Base-by-base conservation (phyloP, 92 coral and sea anemone species). In the Epizoanthus ramosus region DNA sequence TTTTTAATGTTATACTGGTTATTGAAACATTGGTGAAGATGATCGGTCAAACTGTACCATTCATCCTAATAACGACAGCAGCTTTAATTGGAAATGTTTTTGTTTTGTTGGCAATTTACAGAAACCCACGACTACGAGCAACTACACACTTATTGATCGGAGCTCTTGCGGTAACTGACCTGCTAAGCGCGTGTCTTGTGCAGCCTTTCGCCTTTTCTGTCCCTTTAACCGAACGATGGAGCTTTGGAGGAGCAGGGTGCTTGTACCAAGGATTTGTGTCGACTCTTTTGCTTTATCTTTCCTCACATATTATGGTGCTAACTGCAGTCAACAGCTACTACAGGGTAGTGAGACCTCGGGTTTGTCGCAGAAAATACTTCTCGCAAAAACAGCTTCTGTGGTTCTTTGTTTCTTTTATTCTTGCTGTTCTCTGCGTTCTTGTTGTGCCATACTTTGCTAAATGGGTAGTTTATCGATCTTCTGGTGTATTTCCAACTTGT, bases 291-390 rank as follows among this genome's bases (percentile, higher is more conserved):
- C 53, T 63, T 56, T 73, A 73, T 28, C 56, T 63, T 24, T 73
- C 79, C 15, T 73, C 79, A 6, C 57, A 73, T 14, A 73, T 63
- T 1, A 73, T 73, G 79, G 79, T 73, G 9, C 79, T 73, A 15
- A 73, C n/a, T 0, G 79, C 79, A 12, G 79, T 73, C 17, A 73
- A 52, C 63, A 28, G 79, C 28, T 73, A 73, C 61, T 73, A 53
- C 24, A 73, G 31, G 45, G 79, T 73, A 5, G 79, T 73, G 13
- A 61, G 63, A 16, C 79, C 61, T 21, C 63, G 16, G 5, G 31
- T 63, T 8, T 73, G n/a, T n/a, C n/a, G 54, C 79, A 28, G 23
- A 53, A 12, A 63, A 22, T 73, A 73, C 57, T 73, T 73, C 64
- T 53, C 79, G 57, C 56, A 63, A 22, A 17, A 25, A 56, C 58